A percentile compares a stretch with the other conserved stretches of the same genome.
These are phyloP conservation scores for Agelastica alni DNA, from an alignment of 2,888 invertebrate species.

Conservation along the genomic window DNA sequence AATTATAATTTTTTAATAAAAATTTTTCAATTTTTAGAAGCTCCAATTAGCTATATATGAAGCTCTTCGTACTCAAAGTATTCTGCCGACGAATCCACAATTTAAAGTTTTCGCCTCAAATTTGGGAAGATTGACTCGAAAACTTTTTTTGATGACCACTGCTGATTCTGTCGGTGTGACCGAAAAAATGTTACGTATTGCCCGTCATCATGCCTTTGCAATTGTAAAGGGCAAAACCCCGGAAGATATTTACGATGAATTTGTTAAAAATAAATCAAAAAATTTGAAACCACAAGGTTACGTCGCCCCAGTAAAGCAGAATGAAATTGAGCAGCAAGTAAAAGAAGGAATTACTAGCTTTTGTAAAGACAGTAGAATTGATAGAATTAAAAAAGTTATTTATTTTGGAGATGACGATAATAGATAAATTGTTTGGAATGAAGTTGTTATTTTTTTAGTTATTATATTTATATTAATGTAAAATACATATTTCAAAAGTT, in stretches of 20 bases:
- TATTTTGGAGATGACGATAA: constrained; percentile 48
- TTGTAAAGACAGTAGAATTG: constrained; percentile 41
- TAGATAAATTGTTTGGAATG: constrained; percentile 1
- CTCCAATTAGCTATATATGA: constrained; percentile 81
- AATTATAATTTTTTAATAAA: neutral
- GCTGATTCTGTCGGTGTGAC: constrained; percentile 63
- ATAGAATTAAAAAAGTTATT: constrained; percentile 50
- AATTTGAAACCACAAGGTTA: constrained; percentile 60
- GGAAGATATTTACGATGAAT: constrained; percentile 64
- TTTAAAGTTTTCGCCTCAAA: constrained; percentile 73
- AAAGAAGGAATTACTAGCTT: constrained; percentile 20
- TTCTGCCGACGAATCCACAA: constrained; percentile 69
- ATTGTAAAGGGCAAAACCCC: constrained; percentile 68
- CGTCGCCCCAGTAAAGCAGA: constrained; percentile 29
- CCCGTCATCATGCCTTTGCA: constrained; percentile 66
- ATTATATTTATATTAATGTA: neutral
- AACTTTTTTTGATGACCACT: constrained; percentile 63
- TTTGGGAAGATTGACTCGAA: constrained; percentile 69
- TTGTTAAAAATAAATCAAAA: constrained; percentile 48
- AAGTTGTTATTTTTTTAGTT: neutral
- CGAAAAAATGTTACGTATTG: constrained; percentile 73
- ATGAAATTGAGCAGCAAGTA: constrained; percentile 26
- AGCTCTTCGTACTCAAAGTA: constrained; percentile 72
- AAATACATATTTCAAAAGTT: too few relatives aligned
- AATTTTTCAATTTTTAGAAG: constrained; percentile 61